Base-by-base conservation (phyloP, 64 coral and sea anemone genomes). In the Acropora yongei region DNA sequence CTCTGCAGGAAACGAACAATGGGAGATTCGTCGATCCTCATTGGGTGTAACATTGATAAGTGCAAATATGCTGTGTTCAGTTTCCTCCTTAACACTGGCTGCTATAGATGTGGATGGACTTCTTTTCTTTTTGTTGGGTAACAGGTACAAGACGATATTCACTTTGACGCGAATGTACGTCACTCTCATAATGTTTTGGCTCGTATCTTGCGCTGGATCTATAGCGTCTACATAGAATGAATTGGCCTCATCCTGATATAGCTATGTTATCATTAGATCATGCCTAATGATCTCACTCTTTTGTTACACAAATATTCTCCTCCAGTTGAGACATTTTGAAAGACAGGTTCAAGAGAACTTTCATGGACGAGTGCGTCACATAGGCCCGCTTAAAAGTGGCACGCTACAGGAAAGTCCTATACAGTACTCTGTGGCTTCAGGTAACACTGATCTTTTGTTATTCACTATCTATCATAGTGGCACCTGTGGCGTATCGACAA, bases 391-490 rank as follows among this genome's bases (percentile, higher is more conserved):
- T 39, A 84, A 84, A 39, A 30, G 66, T 84, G 7, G 5, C 58
- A 0, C 58, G 80, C 45, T 68, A 84, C 80, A 84, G 43, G 68
- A 84, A 84, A 18, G 80, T 61, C 45, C 57, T 67, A 16, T 84
- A 17, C 60, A 84, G 14, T 84, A 42, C 80, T n/a, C 60, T 84
- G 41, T 84, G 80, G 60, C 13, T 84, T 14, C 80, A 84, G 42
- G 8, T 84, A 14, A 44, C 60, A 8, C 46, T 84, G 44, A 43
- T 84, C 7, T 30, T 44, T 84, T 84, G 80, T 68, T 84, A 84
- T 68, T 44, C 66, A 8, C 80, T 60, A 2, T 84, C 66, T 46
- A 44, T 16, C 1, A 68, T 84, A 6, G 44, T 46, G 30, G 42
- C 60, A 13, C 60, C 60, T 63, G 60, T 63, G 60, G 60, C 8